Conservation (phyloP, 2,797 vertebrate genomes). For the Hafferia zeledoni region DNA sequence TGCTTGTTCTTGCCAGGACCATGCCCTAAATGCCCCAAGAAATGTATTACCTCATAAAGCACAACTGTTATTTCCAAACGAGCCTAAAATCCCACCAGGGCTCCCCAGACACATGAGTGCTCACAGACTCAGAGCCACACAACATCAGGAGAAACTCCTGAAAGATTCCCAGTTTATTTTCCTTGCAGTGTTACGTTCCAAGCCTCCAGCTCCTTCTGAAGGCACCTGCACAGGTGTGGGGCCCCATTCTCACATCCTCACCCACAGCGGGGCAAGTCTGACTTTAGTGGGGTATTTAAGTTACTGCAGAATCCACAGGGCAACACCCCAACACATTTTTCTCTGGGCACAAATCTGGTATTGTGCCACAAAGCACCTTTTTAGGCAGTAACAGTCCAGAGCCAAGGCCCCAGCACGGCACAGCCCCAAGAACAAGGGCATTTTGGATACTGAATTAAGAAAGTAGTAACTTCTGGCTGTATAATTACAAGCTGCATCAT, state of each 20-base stretch:
- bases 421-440: not conserved
- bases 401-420: not conserved
- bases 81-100: not conserved
- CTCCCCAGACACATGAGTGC: not conserved
- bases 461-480: not conserved
- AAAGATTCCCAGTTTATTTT: too few relatives aligned
- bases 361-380: not conserved
- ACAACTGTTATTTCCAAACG: not conserved
- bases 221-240: too few relatives aligned
- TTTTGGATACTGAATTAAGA: not conserved
- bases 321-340: too few relatives aligned
- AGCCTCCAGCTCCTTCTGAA: too few relatives aligned
- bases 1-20: not conserved
- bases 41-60: not conserved
- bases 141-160: too few relatives aligned
- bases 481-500: conserved; percentile 26
- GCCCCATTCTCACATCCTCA: too few relatives aligned
- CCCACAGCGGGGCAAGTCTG: too few relatives aligned
- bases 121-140: not conserved
- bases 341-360: not conserved
- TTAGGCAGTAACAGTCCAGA: not conserved
- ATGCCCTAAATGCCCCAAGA: not conserved
- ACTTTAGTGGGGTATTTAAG: too few relatives aligned
- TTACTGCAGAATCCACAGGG: too few relatives aligned
- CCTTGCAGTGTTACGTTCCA: too few relatives aligned